phyloP scores from a whole-genome alignment of 2,888 invertebrate genomes.

The Criorhina ranunculi region DNA sequence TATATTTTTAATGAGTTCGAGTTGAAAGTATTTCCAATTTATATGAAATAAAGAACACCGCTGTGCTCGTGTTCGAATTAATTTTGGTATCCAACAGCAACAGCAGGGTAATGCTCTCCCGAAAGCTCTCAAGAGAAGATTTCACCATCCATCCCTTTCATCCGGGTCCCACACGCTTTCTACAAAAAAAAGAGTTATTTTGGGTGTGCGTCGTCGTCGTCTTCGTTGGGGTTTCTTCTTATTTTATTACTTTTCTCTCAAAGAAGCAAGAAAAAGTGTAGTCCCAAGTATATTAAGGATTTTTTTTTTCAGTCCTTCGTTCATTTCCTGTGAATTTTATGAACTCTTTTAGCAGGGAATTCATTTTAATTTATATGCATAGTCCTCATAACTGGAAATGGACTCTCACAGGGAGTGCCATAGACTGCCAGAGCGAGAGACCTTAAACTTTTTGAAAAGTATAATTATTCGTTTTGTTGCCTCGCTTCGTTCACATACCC shows the following conservation, averaged over 20 bases:
- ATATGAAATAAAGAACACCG: background rate
- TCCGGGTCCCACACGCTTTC: background rate
- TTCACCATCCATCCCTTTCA: background rate
- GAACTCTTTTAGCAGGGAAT: conserved; percentile 50
- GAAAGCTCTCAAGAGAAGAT: conserved; percentile 19
- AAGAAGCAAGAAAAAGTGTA: background rate
- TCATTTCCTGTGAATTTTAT: conserved; percentile 44
- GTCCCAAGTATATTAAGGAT: conserved; percentile 30
- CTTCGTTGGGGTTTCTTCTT: conserved; percentile 5
- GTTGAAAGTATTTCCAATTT: conserved; percentile 58
- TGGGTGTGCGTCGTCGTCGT: background rate
- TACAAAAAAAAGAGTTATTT: conserved; percentile 21
- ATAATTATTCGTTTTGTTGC: conserved; percentile 61
- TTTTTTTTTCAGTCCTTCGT: conserved; percentile 19
- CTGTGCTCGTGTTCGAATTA: conserved; percentile 16
- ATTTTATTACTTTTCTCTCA: conserved; percentile 3
- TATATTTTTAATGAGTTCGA: conserved; percentile 60
- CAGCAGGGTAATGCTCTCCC: background rate
- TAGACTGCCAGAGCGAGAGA: conserved; percentile 4
- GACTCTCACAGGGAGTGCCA: conserved; percentile 7
- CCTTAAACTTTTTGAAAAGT: conserved; percentile 61
- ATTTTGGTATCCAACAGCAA: background rate
- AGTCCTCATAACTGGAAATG: conserved; percentile 59
- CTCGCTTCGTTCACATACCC: conserved; percentile 32
- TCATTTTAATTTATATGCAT: conserved; percentile 65